Evolutionary conservation across 1,140 invertebrate species (phyloP).

Genomic region (Pseudachorutes palmiensis): DNA sequence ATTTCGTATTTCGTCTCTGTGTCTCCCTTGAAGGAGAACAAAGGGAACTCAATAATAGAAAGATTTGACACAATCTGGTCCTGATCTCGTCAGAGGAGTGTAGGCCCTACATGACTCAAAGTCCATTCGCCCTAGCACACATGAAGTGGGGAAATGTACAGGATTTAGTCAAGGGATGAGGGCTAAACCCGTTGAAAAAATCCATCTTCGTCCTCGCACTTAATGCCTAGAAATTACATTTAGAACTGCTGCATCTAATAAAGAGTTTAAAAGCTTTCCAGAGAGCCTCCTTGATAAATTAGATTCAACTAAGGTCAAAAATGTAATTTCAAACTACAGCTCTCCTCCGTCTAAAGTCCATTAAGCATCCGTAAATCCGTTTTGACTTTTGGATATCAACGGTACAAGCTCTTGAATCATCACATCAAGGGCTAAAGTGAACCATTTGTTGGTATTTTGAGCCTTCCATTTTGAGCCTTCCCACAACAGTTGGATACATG

Average conservation of each 20-base stretch:
- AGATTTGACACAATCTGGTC: constrained; percentile 12
- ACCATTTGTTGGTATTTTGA: constrained; percentile 3
- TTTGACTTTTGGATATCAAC: neutral
- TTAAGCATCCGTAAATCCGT: neutral
- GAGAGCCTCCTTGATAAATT: neutral
- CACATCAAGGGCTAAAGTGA: no score
- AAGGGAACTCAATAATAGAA: constrained; percentile 14
- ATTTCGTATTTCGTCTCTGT: neutral
- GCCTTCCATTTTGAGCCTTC: neutral
- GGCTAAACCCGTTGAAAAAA: constrained; percentile 1
- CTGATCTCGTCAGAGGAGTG: no score
- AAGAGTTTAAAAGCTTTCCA: constrained; percentile 15
- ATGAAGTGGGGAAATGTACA: neutral
- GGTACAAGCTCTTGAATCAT: neutral
- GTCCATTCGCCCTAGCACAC: neutral
- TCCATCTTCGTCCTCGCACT: neutral
- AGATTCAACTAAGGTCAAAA: constrained; percentile 5
- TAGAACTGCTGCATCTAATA: neutral
- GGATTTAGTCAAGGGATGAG: no score
- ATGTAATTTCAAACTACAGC: neutral
- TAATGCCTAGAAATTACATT: constrained; percentile 7
- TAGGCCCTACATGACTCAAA: neutral
- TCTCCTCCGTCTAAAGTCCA: neutral
- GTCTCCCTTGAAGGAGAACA: neutral
- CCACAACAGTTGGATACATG: neutral